Conservation (phyloP, 2,113 vertebrate genomes). For the Nipponia nippon region DNA sequence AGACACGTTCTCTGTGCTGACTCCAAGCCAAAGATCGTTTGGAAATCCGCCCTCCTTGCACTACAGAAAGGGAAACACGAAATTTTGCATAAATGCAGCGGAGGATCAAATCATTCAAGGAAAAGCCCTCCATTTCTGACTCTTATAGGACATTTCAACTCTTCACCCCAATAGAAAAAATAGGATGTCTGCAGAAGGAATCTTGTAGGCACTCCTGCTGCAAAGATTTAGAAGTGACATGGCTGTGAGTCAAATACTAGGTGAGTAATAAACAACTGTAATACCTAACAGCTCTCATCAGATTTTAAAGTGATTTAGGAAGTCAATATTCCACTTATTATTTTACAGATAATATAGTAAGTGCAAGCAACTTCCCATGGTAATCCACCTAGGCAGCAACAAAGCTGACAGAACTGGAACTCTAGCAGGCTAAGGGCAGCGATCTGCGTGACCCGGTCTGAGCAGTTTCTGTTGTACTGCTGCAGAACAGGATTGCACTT, state of each 20-base stretch:
- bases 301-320: background rate
- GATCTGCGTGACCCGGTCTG: background rate
- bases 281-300: background rate
- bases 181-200: background rate
- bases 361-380: background rate
- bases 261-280: background rate
- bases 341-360: background rate
- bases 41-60: constrained; percentile 94
- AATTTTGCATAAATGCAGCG: background rate
- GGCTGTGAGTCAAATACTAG: background rate
- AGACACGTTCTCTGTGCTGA: constrained; percentile 86
- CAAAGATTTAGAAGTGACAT: background rate
- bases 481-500: background rate
- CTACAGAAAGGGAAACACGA: constrained; percentile 60
- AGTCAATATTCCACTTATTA: background rate
- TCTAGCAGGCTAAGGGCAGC: background rate
- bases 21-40: constrained; percentile 87
- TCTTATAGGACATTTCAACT: background rate
- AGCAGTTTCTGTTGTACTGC: background rate
- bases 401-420: background rate
- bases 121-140: background rate
- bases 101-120: background rate
- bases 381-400: background rate
- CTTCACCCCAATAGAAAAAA: background rate
- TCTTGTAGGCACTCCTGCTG: background rate